Evolutionary conservation across 2,888 invertebrate species (phyloP), one percentile per base, ranked within the genome.

Genomic region (Lasioglossum pauxillum): DNA sequence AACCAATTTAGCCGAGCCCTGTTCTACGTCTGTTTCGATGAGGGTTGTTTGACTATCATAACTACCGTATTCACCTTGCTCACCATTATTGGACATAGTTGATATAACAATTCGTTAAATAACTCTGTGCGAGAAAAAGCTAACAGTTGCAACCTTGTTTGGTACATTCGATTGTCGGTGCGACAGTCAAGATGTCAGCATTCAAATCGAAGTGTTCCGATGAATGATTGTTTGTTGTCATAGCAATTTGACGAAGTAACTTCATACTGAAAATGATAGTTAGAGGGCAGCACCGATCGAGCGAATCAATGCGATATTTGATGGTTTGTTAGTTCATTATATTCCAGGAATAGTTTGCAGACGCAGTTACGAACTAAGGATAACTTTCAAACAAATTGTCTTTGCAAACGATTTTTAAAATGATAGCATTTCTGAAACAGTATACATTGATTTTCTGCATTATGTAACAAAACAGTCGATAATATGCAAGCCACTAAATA

Each of bases 211-310:
- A 74, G n/a, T 57, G 35, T 14, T 10, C 23, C 27, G 12, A n/a
- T 73, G 83, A 83, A 86, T 84, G 84, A 87, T 31, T 82, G 41
- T 35, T 83, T 80, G 86, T 92, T 87, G 89, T 60, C 90, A 92
- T 92, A 88, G 82, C 86, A 90, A 87, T 91, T 38, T 27, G 23
- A 14, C n/a, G 16, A 0, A 64, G 16, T 53, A 5, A 31, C 10
- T 2, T 73, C 38, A 27, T 79, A 49, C 35, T 2, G 0, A 0
- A 16, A 69, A 19, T 14, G 5, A 8, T 60, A 46, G 8, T 0
- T 1, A 77, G 80, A 14, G 2, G 73, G 85, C 84, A 78, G 75
- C 85, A 85, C 71, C 5, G 46, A 7, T 14, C 49, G 44, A 19
- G 3, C 23, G 23, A 71, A 71, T 41, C 1, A 14, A 38, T 71